Evolutionary conservation across 2,888 invertebrate species (phyloP), one percentile per base, ranked within the genome.

Genomic region (Tetanocera ferruginea): DNA sequence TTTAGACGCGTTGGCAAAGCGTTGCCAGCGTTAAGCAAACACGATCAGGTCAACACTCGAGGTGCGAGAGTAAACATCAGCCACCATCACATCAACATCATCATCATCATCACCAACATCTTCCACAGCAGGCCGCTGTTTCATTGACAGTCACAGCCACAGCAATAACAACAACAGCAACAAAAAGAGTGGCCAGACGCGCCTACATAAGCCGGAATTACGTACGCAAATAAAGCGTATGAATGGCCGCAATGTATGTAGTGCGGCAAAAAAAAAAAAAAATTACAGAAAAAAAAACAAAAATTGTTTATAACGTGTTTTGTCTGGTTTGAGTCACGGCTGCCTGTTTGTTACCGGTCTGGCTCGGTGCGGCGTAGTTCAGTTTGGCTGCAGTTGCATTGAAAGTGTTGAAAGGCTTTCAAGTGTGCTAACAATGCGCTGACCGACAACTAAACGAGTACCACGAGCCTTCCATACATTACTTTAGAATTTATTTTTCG

Each of bases 31-130:
- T 31, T 34, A 75, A 55, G 34, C 67, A 81, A 80, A 81, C 81
- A 82, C 82, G 83, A 84, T 83, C 84, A 83, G 84, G 84, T 83
- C 84, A 84, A 85, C 85, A 85, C 85, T 84, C 80, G 79, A 85
- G 85, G 85, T 85, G 85, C 84, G 82, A 83, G 81, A 80, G 82
- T 80, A 85, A 84, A 83, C 85, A 84, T 84, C 82, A 83, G 80
- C 67, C 72, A 60, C 57, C 76, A 66, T 70, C 70, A 76, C 55
- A 60, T 25, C 9, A 67, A 31, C 28, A 52, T 9, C 67, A 70
- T 57, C 67, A 57, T 14, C 64, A 66, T 28, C 34, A 76, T 49
- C 51, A 62, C 14, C 52, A 71, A 34, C 34, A 71, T 28, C 51
- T 51, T 14, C 51, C n/a, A 43, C 64, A n/a, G 25, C 17, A 17